Percentiles rank a stretch among this genome's conserved stretches.
phyloP scores from a whole-genome alignment of 2,888 invertebrate genomes.

The Blera fallax region DNA sequence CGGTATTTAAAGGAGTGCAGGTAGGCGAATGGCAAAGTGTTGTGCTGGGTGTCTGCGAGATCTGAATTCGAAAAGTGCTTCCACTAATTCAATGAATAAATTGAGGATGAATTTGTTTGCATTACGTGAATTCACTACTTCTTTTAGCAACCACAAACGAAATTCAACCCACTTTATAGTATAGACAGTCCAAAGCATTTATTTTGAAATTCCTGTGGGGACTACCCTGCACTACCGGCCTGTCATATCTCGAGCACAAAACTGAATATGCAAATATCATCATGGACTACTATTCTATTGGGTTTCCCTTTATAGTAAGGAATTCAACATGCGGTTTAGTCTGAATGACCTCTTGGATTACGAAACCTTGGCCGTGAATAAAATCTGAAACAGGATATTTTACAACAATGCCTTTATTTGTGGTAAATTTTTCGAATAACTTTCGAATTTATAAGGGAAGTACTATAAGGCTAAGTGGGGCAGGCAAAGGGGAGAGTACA shows the following conservation, averaged over 20 bases:
- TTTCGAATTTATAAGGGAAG: too few species aligned
- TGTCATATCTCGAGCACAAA: constrained; percentile 37
- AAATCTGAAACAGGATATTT: constrained; percentile 3
- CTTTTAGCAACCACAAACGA: constrained; percentile 1
- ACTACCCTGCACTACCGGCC: constrained; percentile 2
- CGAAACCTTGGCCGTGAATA: constrained; percentile 30
- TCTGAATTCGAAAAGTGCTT: constrained; percentile 6
- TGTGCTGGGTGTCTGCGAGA: constrained; percentile 1
- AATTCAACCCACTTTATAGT: constrained; percentile 4
- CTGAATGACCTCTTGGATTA: constrained; percentile 11
- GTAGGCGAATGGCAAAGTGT: too few species aligned
- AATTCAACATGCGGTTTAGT: constrained; percentile 29
- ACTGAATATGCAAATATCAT: constrained; percentile 48
- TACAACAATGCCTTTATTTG: too few species aligned
- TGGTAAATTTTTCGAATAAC: too few species aligned
- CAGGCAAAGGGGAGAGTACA: too few species aligned
- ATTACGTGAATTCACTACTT: constrained; percentile 51
- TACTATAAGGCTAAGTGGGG: too few species aligned
- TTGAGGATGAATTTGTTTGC: constrained; percentile 54
- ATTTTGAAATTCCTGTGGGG: constrained; percentile 22
- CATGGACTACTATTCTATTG: not conserved
- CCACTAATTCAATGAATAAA: constrained; percentile 56
- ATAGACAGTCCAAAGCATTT: constrained; percentile 19
- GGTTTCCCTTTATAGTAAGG: not conserved
- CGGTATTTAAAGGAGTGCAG: too few species aligned